Evolutionary conservation across 2,797 vertebrate genomes (phyloP).

Genomic region (Chelonia mydas): DNA sequence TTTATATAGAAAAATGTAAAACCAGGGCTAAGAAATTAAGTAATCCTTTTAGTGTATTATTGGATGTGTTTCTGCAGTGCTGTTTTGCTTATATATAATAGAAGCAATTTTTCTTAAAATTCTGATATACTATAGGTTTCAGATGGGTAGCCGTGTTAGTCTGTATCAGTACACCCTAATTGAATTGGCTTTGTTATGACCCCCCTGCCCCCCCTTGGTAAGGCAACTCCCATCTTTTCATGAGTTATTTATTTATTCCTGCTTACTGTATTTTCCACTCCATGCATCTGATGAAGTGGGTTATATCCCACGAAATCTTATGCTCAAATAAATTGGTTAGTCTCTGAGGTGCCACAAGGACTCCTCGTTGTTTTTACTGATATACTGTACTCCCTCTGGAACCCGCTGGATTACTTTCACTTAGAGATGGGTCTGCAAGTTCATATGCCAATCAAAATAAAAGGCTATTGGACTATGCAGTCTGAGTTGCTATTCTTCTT

Average conservation of each 20-base stretch:
- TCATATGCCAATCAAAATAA: background rate
- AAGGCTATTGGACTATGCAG: background rate
- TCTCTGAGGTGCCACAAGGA: too few species aligned
- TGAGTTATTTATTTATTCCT: too few species aligned
- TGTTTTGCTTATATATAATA: constrained; percentile 13
- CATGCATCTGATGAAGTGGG: too few species aligned
- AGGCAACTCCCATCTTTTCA: too few species aligned
- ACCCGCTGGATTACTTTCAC: background rate
- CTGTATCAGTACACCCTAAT: too few species aligned
- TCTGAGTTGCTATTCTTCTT: background rate
- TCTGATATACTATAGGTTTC: background rate
- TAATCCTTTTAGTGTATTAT: background rate
- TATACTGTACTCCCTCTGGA: background rate
- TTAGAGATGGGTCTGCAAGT: background rate
- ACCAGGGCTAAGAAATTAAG: background rate
- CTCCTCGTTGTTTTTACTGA: too few species aligned
- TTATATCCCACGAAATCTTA: too few species aligned
- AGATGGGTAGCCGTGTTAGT: too few species aligned
- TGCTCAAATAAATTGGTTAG: too few species aligned
- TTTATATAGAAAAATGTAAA: background rate
- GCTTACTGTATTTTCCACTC: too few species aligned
- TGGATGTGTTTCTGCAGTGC: background rate
- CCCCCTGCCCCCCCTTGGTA: too few species aligned
- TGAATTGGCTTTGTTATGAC: too few species aligned
- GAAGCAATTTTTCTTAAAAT: constrained; percentile 21